Base-by-base conservation (phyloP, 2,888 invertebrate genomes). In the Eristalinus sepulchralis region DNA sequence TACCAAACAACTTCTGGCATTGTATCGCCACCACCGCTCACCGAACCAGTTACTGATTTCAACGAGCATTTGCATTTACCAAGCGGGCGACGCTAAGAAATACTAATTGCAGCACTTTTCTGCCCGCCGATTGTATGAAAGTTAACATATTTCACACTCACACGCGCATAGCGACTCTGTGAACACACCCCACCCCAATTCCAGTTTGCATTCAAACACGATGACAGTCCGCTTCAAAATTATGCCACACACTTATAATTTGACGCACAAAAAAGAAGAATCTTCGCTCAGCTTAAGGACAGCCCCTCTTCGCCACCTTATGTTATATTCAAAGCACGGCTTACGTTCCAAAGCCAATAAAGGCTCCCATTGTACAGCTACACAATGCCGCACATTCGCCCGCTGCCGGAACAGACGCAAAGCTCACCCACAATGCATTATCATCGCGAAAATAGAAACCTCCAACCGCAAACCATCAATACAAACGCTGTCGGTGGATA, bases 61-160 rank as follows among this genome's bases (percentile, higher is more conserved):
- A 39, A 36, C 64, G 20, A 47, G 47, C 36, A 75, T 75, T 75
- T 75, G 80, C 82, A 85, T 82, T 72, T 27, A 27, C 27, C 27
- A 5, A 33, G 63, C 77, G 68, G 47, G 72, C 77, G 59, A 73
- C 63, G 68, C 72, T 60, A 77, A 64, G 47, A 78, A 73, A 82
- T 82, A 82, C 77, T 85, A 85, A 85, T 85, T 82, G 85, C 85
- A 78, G 64, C 73, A 68, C 77, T 82, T 81, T 68, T 55, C 53
- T 76, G n/a, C 39, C 39, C n/a, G 71, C 71, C n/a, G 76, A 77
- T 63, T 72, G 77, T 82, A 85, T 85, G 82, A 85, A 85, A 85
- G 85, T 77, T 85, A 47, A 73, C 27, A 77, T 64, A n/a, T 79
- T 71, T 84, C 66, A 71, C 57, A 4, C 57, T 63, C 68, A 64